A percentile compares a stretch with the other conserved stretches of the same genome.
These are phyloP conservation scores for Elysia chlorotica DNA, from an alignment of 1,140 invertebrate species.

Conservation along the genomic window DNA sequence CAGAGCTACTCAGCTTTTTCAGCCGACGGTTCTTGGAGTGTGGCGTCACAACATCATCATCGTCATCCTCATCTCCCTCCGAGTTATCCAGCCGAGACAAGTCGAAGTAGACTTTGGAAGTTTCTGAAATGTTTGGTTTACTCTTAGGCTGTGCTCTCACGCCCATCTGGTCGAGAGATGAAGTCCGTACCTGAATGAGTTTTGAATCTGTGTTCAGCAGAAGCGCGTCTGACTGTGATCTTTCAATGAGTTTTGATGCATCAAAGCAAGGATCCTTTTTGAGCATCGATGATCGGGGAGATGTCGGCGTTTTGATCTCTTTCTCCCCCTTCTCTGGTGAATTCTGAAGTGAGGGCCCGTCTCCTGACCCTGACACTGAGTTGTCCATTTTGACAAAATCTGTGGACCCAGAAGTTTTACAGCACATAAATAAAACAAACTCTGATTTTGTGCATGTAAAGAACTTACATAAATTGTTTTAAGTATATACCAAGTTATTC, in stretches of 20 bases:
- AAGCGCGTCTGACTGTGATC: constrained; percentile 40
- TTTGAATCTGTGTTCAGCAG: constrained; percentile 7
- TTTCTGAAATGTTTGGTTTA: constrained; percentile 36
- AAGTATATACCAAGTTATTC: too few relatives aligned
- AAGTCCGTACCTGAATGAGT: too few relatives aligned
- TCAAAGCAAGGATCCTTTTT: constrained; percentile 32
- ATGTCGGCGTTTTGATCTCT: background rate
- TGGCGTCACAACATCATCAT: constrained; percentile 21
- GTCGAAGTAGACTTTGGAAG: constrained; percentile 40
- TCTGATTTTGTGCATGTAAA: background rate
- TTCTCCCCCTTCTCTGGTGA: background rate
- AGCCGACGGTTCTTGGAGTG: background rate
- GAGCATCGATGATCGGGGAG: background rate
- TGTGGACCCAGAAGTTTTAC: too few relatives aligned
- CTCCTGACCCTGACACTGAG: background rate
- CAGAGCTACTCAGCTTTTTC: constrained; percentile 19
- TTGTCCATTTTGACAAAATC: too few relatives aligned
- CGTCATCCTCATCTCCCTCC: constrained; percentile 18
- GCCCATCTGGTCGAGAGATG: constrained; percentile 5
- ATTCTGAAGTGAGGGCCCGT: background rate
- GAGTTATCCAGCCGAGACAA: constrained; percentile 35
- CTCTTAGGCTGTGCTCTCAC: constrained; percentile 26
- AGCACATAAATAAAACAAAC: background rate
- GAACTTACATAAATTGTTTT: background rate
- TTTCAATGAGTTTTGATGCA: constrained; percentile 31